Evolutionary conservation across 2,113 vertebrate species (phyloP).

Genomic region (Echinops telfairi): DNA sequence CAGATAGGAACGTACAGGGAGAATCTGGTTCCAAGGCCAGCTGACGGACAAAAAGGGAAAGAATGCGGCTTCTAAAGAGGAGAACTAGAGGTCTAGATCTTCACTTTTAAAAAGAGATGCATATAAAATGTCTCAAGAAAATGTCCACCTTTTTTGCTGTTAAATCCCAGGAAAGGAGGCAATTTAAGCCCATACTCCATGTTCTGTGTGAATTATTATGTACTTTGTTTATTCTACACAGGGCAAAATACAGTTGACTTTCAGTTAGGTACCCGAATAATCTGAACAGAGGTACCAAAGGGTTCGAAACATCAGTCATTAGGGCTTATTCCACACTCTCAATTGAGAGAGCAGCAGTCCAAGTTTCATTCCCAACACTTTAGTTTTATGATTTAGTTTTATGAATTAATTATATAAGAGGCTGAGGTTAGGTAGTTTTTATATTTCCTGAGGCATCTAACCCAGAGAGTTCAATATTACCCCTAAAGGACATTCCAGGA

Average conservation of each 20-base stretch:
- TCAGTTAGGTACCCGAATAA: neutral
- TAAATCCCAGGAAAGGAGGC: constrained; percentile 21
- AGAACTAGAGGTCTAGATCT: neutral
- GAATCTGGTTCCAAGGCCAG: constrained; percentile 98
- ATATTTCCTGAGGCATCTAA: neutral
- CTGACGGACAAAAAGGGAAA: constrained; percentile 84
- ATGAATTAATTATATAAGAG: neutral
- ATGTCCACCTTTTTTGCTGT: neutral
- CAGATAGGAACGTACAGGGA: constrained; percentile 97
- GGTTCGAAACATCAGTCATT: constrained; percentile 7
- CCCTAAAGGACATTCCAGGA: neutral
- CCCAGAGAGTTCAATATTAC: neutral
- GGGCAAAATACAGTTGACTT: constrained; percentile 20
- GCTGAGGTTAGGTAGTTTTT: neutral
- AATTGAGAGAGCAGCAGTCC: neutral
- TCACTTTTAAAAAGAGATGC: constrained; percentile 5
- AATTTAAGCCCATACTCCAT: constrained; percentile 14
- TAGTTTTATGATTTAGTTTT: constrained; percentile 27
- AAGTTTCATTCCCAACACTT: constrained; percentile 22
- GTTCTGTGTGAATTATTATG: constrained; percentile 6
- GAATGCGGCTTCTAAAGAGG: constrained; percentile 16
- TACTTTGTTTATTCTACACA: constrained; percentile 25
- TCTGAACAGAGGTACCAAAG: constrained; percentile 8
- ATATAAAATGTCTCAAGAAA: constrained; percentile 53
- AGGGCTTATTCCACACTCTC: constrained; percentile 16